A percentile compares a stretch with the other conserved stretches of the same genome.
phyloP scores from a whole-genome alignment of 2,113 vertebrate species.

The Myrmecobius fasciatus region DNA sequence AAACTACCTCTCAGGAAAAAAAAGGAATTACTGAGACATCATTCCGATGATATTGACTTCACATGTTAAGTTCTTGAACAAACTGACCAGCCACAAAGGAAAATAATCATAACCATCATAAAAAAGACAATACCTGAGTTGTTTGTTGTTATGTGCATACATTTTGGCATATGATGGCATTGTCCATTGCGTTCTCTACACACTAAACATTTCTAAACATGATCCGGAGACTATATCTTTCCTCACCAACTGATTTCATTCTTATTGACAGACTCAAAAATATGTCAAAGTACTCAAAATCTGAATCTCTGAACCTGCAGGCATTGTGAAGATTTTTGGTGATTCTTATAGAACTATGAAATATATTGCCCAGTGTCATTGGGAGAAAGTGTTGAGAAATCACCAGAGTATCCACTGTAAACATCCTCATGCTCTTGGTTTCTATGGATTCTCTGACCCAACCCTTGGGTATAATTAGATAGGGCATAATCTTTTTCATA shows the following conservation, averaged over 20 bases:
- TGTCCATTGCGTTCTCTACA: not conserved
- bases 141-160: not conserved
- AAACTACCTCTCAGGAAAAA: not conserved
- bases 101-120: not conserved
- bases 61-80: not conserved
- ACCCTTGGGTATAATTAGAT: not conserved
- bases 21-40: not conserved
- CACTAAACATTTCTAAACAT: not conserved
- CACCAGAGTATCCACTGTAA: not conserved
- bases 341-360: not conserved
- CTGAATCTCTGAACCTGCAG: not conserved
- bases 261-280: not conserved
- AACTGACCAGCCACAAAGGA: not conserved
- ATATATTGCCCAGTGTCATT: not conserved
- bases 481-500: not conserved
- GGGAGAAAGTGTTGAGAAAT: not conserved
- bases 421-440: not conserved
- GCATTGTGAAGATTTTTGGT: not conserved
- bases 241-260: not conserved
- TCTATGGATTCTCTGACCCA: not conserved
- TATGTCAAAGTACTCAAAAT: not conserved
- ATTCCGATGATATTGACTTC: not conserved
- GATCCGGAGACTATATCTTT: not conserved
- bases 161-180: not conserved
- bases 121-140: not conserved